Conservation (phyloP, 1,140 invertebrate genomes). For the Halictus rubicundus region DNA sequence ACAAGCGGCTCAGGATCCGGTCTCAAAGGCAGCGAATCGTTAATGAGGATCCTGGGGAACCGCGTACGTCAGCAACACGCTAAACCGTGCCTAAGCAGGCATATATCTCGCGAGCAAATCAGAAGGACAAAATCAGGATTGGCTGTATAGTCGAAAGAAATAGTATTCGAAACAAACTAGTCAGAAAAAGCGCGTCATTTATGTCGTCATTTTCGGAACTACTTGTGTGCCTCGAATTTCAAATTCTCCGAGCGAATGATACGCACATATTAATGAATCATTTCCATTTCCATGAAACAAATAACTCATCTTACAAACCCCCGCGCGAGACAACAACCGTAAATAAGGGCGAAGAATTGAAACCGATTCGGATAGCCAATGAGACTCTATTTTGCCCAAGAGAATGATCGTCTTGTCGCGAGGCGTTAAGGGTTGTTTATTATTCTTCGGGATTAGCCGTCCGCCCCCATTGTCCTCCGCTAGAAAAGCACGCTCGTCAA, state of each 20-base stretch:
- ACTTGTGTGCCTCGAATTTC: too few relatives aligned
- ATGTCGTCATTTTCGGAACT: too few relatives aligned
- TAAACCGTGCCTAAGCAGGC: too few relatives aligned
- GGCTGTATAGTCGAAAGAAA: too few relatives aligned
- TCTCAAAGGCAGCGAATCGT: conserved; percentile 61
- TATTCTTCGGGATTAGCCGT: background rate
- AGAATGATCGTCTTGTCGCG: background rate
- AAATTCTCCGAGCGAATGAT: too few relatives aligned
- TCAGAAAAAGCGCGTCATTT: too few relatives aligned
- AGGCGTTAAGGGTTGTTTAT: conserved; percentile 6
- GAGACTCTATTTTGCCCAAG: background rate
- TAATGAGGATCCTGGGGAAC: conserved; percentile 56
- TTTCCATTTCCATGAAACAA: too few relatives aligned
- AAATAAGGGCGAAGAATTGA: conserved; percentile 23
- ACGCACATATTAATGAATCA: too few relatives aligned
- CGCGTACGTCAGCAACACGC: background rate
- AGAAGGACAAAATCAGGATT: too few relatives aligned
- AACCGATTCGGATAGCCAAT: conserved; percentile 19
- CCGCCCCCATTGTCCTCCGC: background rate
- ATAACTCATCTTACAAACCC: too few relatives aligned
- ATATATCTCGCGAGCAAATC: too few relatives aligned
- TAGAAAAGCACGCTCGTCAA: background rate
- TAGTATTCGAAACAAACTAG: too few relatives aligned
- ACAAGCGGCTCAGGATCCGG: conserved; percentile 51
- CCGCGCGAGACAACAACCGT: background rate